Percentiles rank a stretch among this genome's conserved stretches.
phyloP scores from a whole-genome alignment of 2,797 vertebrate genomes.

The Pristis pectinata region DNA sequence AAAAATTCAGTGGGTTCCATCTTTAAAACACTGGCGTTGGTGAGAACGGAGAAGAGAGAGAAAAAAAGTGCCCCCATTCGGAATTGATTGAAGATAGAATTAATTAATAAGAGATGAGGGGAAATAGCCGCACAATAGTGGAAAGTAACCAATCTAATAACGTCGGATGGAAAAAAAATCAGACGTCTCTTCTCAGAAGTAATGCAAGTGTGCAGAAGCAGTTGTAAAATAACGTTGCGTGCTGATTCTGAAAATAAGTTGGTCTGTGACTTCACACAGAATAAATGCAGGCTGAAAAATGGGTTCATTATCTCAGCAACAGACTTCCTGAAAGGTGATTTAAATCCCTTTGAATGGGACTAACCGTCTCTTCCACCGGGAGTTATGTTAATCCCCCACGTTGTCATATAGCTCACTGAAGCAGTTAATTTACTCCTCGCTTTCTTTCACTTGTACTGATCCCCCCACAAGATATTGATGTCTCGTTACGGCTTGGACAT shows the following conservation, averaged over 20 bases:
- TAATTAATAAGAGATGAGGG: background rate
- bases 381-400: background rate
- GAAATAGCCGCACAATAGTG: background rate
- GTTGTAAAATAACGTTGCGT: background rate
- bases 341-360: background rate
- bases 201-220: background rate
- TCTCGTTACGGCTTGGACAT: background rate
- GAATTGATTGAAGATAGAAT: background rate
- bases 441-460: background rate
- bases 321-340: background rate
- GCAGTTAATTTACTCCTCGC: background rate
- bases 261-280: background rate
- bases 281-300: conserved; percentile 1
- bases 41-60: too few relatives aligned
- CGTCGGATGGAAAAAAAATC: background rate
- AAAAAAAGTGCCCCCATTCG: background rate
- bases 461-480: background rate
- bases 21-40: background rate
- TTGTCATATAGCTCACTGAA: background rate
- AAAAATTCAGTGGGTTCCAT: background rate
- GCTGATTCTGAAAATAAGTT: background rate
- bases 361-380: background rate
- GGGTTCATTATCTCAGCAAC: conserved; percentile 28
- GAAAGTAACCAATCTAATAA: background rate
- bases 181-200: background rate